Evolutionary conservation across 1,140 invertebrate species (phyloP).

Genomic region (Drosophila albomicans): DNA sequence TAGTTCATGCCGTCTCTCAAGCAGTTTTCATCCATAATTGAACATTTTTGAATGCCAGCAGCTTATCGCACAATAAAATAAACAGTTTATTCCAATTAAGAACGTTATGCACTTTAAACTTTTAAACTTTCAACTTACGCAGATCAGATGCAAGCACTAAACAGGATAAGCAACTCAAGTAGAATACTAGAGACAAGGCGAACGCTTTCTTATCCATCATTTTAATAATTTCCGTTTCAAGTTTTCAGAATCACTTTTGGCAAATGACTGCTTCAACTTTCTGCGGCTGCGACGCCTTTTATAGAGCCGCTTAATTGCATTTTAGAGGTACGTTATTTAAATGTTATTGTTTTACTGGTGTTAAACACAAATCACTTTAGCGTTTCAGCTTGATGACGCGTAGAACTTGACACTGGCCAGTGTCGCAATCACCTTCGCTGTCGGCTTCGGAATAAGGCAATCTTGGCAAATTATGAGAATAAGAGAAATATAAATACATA

Average conservation of each 20-base stretch:
- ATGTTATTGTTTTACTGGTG: constrained; percentile 20
- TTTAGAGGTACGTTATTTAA: constrained; percentile 44
- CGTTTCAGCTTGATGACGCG: constrained; percentile 7
- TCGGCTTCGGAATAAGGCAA: constrained; percentile 7
- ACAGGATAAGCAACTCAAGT: not conserved
- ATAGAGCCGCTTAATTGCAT: constrained; percentile 35
- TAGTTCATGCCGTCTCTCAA: constrained; percentile 48
- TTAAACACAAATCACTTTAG: constrained; percentile 39
- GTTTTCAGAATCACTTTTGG: not conserved
- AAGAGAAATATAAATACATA: not conserved
- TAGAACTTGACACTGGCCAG: not conserved
- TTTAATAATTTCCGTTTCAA: not conserved
- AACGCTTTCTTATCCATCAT: constrained; percentile 21
- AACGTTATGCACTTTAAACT: not conserved
- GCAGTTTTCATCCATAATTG: constrained; percentile 52
- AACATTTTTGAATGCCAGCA: constrained; percentile 54
- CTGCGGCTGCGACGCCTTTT: constrained; percentile 44
- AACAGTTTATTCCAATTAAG: not conserved
- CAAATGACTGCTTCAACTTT: constrained; percentile 46
- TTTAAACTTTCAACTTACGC: constrained; percentile 24
- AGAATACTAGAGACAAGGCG: constrained; percentile 10
- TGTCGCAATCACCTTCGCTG: constrained; percentile 1
- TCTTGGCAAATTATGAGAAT: constrained; percentile 13
- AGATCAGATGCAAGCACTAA: constrained; percentile 1
- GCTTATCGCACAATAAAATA: constrained; percentile 32